A percentile compares a stretch with the other conserved stretches of the same genome.
These are phyloP conservation scores for Otus sunia DNA, from an alignment of 2,113 vertebrate genomes.

Conservation along the genomic window DNA sequence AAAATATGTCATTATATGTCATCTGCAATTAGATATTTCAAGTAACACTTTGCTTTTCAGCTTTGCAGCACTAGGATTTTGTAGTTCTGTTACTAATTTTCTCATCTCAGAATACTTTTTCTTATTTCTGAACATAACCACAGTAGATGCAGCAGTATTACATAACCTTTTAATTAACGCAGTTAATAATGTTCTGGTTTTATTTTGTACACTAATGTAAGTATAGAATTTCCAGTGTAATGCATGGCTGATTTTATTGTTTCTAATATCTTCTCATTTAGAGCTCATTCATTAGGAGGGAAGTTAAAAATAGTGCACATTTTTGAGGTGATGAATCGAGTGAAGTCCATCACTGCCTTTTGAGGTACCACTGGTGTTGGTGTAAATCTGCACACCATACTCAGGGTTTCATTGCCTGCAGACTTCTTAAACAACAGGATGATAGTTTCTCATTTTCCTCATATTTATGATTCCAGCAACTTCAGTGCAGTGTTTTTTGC, in stretches of 20 bases:
- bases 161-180: neutral
- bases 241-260: neutral
- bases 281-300: neutral
- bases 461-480: neutral
- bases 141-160: neutral
- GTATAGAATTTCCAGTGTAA: neutral
- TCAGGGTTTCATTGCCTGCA: neutral
- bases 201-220: neutral
- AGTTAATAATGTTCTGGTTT: constrained; percentile 1
- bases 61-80: neutral
- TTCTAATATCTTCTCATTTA: neutral
- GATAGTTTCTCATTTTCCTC: neutral
- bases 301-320: neutral
- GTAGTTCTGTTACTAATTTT: neutral
- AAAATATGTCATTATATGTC: constrained; percentile 15
- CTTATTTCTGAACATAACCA: neutral
- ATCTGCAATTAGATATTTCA: neutral
- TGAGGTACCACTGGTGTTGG: neutral
- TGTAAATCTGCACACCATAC: neutral
- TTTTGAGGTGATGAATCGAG: neutral
- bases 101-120: neutral
- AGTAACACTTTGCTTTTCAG: neutral
- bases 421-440: neutral
- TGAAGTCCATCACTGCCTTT: neutral
- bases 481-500: neutral